Percentiles rank a stretch among this genome's conserved stretches.
These are phyloP conservation scores for Arizona elegans DNA, from an alignment of 2,113 vertebrate species.

Conservation along the genomic window DNA sequence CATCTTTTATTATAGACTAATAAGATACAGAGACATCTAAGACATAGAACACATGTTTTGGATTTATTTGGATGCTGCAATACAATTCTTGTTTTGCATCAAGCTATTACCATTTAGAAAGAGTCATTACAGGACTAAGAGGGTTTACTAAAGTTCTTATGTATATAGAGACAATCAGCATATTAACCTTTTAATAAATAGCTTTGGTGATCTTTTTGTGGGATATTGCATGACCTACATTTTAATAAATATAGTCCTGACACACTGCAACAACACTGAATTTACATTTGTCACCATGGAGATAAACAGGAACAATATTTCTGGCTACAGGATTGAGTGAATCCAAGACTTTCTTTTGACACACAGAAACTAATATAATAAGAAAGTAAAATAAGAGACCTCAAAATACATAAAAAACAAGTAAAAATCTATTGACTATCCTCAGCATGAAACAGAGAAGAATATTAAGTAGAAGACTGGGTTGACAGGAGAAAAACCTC, in stretches of 20 bases:
- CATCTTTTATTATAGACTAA: conserved; percentile 20
- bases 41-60: conserved; percentile 9
- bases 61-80: conserved; percentile 17
- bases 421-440: not conserved
- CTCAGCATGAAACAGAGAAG: not conserved
- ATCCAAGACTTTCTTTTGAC: conserved; percentile 3
- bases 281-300: conserved; percentile 12
- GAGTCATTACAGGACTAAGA: conserved; percentile 26
- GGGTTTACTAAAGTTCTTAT: conserved; percentile 25
- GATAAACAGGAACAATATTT: conserved; percentile 15
- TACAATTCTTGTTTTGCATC: conserved; percentile 26
- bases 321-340: conserved; percentile 6
- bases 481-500: not conserved
- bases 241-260: conserved; percentile 16
- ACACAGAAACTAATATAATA: not conserved
- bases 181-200: conserved; percentile 43
- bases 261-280: conserved; percentile 15
- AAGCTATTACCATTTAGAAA: conserved; percentile 17
- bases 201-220: conserved; percentile 19
- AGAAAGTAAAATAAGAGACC: not conserved
- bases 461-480: not conserved
- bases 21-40: conserved; percentile 1
- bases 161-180: conserved; percentile 25
- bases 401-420: conserved; percentile 1
- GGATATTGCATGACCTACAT: conserved; percentile 28